phyloP scores from a whole-genome alignment of 2,113 vertebrate genomes.

The Pitta sordida region DNA sequence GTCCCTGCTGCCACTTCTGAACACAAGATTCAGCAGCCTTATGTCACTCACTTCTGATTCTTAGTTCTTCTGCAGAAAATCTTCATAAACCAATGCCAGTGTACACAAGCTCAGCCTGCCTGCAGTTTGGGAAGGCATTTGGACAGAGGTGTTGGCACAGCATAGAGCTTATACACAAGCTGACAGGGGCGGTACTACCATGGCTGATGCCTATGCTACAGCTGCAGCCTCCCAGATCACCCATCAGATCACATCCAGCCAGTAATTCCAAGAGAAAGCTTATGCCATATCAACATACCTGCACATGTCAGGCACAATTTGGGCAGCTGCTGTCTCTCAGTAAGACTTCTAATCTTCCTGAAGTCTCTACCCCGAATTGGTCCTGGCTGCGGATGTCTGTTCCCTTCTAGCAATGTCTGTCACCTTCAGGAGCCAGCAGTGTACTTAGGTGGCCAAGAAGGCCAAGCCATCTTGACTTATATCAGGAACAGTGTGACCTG shows the following conservation, averaged over 20 bases:
- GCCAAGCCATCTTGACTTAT: not conserved
- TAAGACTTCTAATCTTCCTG: not conserved
- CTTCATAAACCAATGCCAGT: fast-evolving
- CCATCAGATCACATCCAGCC: not conserved
- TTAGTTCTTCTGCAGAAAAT: not conserved
- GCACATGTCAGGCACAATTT: not conserved
- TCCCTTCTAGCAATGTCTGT: not conserved
- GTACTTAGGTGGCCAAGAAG: not conserved
- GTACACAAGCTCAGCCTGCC: not conserved
- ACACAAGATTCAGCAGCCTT: not conserved
- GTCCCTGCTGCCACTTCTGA: not conserved
- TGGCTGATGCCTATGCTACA: not conserved
- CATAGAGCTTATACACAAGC: not conserved
- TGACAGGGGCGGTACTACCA: not conserved
- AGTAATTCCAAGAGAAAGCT: not conserved
- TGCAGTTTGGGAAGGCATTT: not conserved
- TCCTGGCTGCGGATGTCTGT: not conserved
- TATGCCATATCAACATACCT: not conserved
- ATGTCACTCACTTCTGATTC: not conserved
- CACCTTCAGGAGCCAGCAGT: not conserved
- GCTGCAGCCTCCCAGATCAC: not conserved
- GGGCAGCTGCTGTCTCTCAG: not conserved
- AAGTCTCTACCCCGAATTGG: not conserved
- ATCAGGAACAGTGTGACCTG: no score
- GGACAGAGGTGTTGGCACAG: not conserved